Evolutionary conservation across 1,140 invertebrate species (phyloP), one percentile per base, ranked within the genome.

Genomic region (Melitaea cinxia): DNA sequence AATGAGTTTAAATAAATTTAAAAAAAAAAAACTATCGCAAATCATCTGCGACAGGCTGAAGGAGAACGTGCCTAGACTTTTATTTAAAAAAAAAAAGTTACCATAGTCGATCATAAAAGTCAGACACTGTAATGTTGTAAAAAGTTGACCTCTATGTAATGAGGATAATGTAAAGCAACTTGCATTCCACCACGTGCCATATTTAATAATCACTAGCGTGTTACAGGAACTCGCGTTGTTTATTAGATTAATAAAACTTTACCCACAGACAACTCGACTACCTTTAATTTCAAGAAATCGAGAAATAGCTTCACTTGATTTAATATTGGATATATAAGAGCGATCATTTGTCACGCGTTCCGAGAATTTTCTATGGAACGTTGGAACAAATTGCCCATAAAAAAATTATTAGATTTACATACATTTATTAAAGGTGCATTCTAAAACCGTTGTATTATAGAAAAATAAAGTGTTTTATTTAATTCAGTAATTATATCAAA

Each of bases 171-270:
- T 62, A 49, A 57, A 57, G 52, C 45, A 62, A 39, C 47, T 42
- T 19, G 42, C 63, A 70, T 70, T 54, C 68, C 62, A 15, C 58
- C 68, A 70, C 68, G 68, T 26, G 68, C 63, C 53, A 58, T 55
- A 54, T 63, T 63, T 30, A 63, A 53, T 62, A 54, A 54, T 30
- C 24, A 47, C 42, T 21, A 54, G 35, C 58, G 14, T 37, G 37
- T 30, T 35, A 54, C 14, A 62, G 60, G 50, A 53, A 62, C 0
- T 54, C 1, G 28, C 49, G 23, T 65, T 49, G 17, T 63, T 54
- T 45, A 50, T 66, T 37, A 45, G 39, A 52, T 42, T 30, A 42
- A 56, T 56, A 45, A 24, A 56, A 56, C 28, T 42, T 26, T 56
- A 42, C 24, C 37, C 23, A 37, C 23, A 56, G 54, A 56, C 23